Evolutionary conservation across 2,888 invertebrate species (phyloP).

Genomic region (Hartigia nigra): DNA sequence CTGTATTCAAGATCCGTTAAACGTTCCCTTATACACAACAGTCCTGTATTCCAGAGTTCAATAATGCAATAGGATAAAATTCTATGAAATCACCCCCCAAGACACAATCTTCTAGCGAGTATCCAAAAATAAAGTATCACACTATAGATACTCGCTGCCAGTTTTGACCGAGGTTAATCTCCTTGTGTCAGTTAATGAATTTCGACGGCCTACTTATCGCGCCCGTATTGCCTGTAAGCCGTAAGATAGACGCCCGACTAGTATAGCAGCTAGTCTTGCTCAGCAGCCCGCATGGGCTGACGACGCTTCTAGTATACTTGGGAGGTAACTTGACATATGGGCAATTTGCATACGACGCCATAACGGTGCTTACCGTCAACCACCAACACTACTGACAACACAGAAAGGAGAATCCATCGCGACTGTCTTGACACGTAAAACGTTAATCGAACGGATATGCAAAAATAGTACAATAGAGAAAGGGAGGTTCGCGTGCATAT

Average conservation of each 20-base stretch:
- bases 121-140: not conserved
- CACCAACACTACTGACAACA: not conserved
- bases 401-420: not conserved
- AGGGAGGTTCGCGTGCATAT: not conserved
- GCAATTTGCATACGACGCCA: conserved; percentile 61
- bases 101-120: not conserved
- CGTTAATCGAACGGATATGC: not conserved
- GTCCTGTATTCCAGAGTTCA: not conserved
- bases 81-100: not conserved
- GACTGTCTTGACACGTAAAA: not conserved
- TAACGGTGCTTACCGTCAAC: conserved; percentile 36
- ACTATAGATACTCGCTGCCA: not conserved
- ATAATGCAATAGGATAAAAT: not conserved
- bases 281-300: conserved; percentile 56
- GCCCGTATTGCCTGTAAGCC: conserved; percentile 52
- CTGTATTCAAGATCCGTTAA: not conserved
- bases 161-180: conserved; percentile 26
- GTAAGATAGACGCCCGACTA: conserved; percentile 51
- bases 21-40: not conserved
- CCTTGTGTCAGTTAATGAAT: conserved; percentile 43
- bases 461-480: not conserved
- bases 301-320: conserved; percentile 50
- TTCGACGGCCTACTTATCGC: conserved; percentile 63
- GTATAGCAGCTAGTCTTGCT: conserved; percentile 21
- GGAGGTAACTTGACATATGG: conserved; percentile 61